Evolutionary conservation across 2,113 vertebrate genomes (phyloP), one percentile per base, ranked within the genome.

Genomic region (Herpetotheres cachinnans): DNA sequence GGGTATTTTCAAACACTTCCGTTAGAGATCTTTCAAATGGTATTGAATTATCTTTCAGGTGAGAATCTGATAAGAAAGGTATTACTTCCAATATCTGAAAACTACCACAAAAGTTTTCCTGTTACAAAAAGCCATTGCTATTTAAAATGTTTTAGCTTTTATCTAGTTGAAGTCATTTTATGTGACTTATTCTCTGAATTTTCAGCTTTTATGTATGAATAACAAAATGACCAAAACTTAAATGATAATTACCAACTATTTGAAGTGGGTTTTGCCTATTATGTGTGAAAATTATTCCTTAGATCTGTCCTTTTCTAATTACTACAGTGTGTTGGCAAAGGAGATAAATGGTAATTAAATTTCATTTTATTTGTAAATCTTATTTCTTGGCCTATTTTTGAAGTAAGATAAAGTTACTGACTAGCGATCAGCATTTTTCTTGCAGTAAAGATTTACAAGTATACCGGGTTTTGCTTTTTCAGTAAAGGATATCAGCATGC

Each of bases 401-500:
- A 59, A 36, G 42, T 13, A 17, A 69, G 29, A 16, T 79, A 59
- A 20, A 93, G 36, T 52, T 10, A 21, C 4, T 73, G 71, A 32
- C 25, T 73, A 47, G 7, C 20, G 29, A 90, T 36, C n/a, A 56
- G 46, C 86, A 9, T 16, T 49, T 8, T 77, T 55, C 62, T 85
- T 30, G 27, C 67, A 61, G 84, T 11, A n/a, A 73, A 93, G 11
- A 27, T 34, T 95, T 13, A 95, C 58, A 29, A 74, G 52, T n/a
- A 29, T 86, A 4, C 71, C 19, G 79, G 88, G 24, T 76, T 81
- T 92, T 87, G 92, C 34, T 98, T 84, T 98, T 95, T 77, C 97
- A 99, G 99, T 99, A 97, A 97, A 96, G 83, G 99, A 99, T 73
- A 97, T 99, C 95, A 99, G 99, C 93, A 91, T 97, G 88, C 97